Conservation (phyloP, 2,888 invertebrate species). For the Ophion slaviceki region DNA sequence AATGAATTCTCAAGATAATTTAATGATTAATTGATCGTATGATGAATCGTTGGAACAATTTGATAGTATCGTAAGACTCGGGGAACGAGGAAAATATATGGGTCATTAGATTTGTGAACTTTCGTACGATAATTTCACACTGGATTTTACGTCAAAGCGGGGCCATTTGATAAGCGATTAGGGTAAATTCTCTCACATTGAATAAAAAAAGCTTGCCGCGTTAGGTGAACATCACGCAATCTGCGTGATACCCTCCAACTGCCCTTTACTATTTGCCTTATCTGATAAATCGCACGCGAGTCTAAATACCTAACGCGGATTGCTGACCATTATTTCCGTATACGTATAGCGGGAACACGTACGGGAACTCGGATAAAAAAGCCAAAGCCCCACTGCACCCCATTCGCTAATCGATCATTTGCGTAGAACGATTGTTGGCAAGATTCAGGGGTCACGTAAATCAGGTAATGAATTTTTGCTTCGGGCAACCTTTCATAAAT, state of each 20-base stretch:
- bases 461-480: background rate
- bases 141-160: constrained; percentile 20
- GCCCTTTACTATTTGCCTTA: constrained; percentile 16
- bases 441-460: background rate
- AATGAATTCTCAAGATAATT: background rate
- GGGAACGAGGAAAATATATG: background rate
- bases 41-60: background rate
- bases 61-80: background rate
- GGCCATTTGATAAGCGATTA: constrained; percentile 9
- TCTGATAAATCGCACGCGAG: constrained; percentile 56
- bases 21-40: background rate
- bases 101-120: background rate
- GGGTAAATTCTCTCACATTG: constrained; percentile 8
- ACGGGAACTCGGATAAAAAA: constrained; percentile 1
- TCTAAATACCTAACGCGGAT: constrained; percentile 9
- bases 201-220: background rate
- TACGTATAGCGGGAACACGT: background rate
- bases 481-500: background rate
- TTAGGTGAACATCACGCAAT: constrained; percentile 42
- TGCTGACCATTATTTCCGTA: constrained; percentile 1
- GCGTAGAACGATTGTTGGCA: background rate
- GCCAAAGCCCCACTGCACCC: background rate
- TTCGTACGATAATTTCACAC: background rate
- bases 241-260: constrained; percentile 12
- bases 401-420: constrained; percentile 11